phyloP scores from a whole-genome alignment of 2,888 invertebrate species.

The Timandra comae region DNA sequence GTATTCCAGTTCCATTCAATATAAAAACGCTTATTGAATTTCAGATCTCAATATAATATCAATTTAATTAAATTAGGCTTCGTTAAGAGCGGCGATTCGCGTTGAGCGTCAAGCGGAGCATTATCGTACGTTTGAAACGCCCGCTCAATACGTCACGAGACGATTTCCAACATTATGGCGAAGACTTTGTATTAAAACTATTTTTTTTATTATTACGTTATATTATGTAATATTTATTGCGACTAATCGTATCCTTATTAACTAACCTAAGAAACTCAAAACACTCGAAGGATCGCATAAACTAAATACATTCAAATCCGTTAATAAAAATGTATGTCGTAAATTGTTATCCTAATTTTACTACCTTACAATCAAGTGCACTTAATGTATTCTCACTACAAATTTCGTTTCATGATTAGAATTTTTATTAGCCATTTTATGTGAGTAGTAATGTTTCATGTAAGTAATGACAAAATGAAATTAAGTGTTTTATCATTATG shows the following conservation, averaged over 20 bases:
- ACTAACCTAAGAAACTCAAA: slow-evolving; percentile 14
- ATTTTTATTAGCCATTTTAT: slow-evolving; percentile 35
- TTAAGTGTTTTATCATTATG: too few relatives aligned
- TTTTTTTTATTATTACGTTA: too few relatives aligned
- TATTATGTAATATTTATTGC: slow-evolving; percentile 4
- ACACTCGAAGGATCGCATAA: slow-evolving; percentile 19
- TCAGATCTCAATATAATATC: too few relatives aligned
- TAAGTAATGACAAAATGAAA: slow-evolving; percentile 10
- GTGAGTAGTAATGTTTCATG: slow-evolving; percentile 24
- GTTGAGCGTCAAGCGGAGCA: too few relatives aligned
- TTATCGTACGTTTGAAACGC: too few relatives aligned
- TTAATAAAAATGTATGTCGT: slow-evolving; percentile 34
- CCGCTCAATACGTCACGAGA: too few relatives aligned
- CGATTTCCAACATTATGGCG: too few relatives aligned
- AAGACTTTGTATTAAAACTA: too few relatives aligned
- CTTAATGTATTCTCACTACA: slow-evolving; percentile 67
- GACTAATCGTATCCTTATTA: slow-evolving; percentile 5
- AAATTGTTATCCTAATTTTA: slow-evolving; percentile 33
- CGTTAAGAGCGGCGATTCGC: too few relatives aligned
- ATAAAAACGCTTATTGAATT: too few relatives aligned
- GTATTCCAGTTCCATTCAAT: too few relatives aligned
- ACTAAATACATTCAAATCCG: slow-evolving; percentile 41
- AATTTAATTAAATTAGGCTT: too few relatives aligned
- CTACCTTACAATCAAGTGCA: slow-evolving; percentile 66
- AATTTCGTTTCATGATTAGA: slow-evolving; percentile 36